These are phyloP conservation scores for Aegithalos caudatus DNA, from an alignment of 2,113 vertebrate species.

Conservation along the genomic window DNA sequence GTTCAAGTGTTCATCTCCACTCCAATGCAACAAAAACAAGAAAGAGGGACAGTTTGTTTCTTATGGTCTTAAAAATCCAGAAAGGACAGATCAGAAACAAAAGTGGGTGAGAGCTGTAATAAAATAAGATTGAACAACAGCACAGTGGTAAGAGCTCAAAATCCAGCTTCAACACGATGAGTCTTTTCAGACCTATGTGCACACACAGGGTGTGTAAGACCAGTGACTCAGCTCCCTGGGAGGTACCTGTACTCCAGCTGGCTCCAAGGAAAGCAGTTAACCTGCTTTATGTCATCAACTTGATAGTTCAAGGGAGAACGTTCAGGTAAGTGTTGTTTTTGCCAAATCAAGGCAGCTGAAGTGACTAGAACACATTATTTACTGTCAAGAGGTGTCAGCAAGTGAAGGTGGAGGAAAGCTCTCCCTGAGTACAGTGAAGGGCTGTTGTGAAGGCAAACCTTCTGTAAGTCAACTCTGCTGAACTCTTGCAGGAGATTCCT, in stretches of 20 bases:
- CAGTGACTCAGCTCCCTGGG: background rate
- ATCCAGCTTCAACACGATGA: fast-evolving
- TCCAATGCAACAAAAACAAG: fast-evolving
- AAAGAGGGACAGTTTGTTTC: fast-evolving
- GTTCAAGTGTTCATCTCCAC: background rate
- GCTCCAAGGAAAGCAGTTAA: background rate
- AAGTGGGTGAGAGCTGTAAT: background rate
- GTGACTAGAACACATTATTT: background rate
- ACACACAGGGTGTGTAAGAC: fast-evolving
- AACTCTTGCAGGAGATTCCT: background rate
- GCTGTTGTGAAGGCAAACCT: background rate
- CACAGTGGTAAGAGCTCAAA: fast-evolving
- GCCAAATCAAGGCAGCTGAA: background rate
- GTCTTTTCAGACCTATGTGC: fast-evolving
- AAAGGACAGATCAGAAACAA: background rate
- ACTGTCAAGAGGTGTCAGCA: background rate
- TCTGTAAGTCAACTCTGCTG: background rate
- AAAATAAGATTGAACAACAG: background rate
- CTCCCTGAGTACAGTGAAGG: background rate
- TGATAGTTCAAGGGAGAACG: too few species aligned
- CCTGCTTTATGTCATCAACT: background rate
- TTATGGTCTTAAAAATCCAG: background rate
- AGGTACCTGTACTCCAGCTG: background rate
- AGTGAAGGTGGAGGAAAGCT: background rate
- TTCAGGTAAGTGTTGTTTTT: background rate